Evolutionary conservation across 2,797 vertebrate species (phyloP).

Genomic region (Sus cebifrons): DNA sequence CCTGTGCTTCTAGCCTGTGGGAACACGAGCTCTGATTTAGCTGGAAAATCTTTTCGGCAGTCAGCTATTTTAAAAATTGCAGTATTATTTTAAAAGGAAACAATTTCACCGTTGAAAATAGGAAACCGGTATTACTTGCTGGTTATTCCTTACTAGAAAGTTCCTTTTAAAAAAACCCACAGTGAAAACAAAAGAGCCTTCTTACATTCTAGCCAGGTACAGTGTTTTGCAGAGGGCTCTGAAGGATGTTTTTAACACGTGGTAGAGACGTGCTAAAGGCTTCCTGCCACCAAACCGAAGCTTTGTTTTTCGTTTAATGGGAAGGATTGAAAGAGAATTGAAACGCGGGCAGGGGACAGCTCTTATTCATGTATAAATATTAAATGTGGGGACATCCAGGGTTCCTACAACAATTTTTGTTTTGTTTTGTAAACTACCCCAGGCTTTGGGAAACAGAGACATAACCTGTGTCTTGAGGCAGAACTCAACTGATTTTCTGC

Average conservation of each 20-base stretch:
- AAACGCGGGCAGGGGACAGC: neutral
- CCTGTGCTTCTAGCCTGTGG: neutral
- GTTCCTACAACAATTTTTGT: neutral
- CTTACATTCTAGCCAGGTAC: neutral
- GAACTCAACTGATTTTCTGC: slow-evolving; percentile 13
- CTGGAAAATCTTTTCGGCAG: neutral
- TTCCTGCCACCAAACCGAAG: neutral
- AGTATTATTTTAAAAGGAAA: slow-evolving; percentile 27
- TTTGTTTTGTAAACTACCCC: neutral
- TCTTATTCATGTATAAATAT: slow-evolving; percentile 4
- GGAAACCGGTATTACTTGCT: neutral
- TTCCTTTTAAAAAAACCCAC: neutral
- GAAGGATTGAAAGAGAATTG: neutral
- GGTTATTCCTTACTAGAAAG: neutral
- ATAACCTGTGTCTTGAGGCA: neutral
- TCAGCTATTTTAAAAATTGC: slow-evolving; percentile 17
- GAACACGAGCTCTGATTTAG: neutral
- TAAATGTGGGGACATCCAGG: neutral
- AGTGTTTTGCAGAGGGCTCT: neutral
- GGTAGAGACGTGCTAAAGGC: neutral
- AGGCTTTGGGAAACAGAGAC: neutral
- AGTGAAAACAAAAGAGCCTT: neutral
- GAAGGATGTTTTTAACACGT: neutral
- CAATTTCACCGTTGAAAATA: slow-evolving; percentile 58
- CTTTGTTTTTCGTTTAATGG: neutral